A percentile compares a stretch with the other conserved stretches of the same genome.
phyloP scores from a whole-genome alignment of 1,140 invertebrate species.

The Holotrichia oblita region DNA sequence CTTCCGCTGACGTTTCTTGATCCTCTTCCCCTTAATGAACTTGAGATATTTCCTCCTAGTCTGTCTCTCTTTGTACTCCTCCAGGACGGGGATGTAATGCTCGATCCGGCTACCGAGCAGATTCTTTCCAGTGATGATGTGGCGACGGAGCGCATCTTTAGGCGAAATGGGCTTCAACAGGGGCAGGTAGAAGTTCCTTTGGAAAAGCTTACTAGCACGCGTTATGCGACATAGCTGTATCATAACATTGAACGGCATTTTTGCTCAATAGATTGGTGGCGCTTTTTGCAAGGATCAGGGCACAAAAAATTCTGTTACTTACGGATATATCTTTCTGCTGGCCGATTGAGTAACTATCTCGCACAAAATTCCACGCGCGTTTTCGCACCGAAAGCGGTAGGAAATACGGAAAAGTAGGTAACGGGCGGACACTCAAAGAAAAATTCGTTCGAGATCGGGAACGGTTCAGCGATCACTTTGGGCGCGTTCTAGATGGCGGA shows the following conservation, averaged over 20 bases:
- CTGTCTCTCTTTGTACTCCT: slow-evolving; percentile 65
- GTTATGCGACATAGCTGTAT: slow-evolving; percentile 83
- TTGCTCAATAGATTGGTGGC: slow-evolving; percentile 42
- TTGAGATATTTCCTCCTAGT: slow-evolving; percentile 50
- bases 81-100: slow-evolving; percentile 80
- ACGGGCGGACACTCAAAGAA: neutral
- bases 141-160: slow-evolving; percentile 74
- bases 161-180: slow-evolving; percentile 82
- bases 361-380: neutral
- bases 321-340: neutral
- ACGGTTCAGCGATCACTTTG: neutral
- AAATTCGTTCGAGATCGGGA: slow-evolving; percentile 4
- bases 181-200: slow-evolving; percentile 85
- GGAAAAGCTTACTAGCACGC: slow-evolving; percentile 78
- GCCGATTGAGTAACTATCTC: neutral
- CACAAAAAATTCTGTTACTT: slow-evolving; percentile 3
- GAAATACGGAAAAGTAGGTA: neutral
- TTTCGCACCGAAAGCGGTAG: neutral
- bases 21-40: slow-evolving; percentile 55
- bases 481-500: neutral
- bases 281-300: neutral
- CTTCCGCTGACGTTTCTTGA: slow-evolving; percentile 72
- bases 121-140: slow-evolving; percentile 63
- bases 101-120: slow-evolving; percentile 53
- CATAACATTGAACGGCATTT: slow-evolving; percentile 59